Conservation (phyloP, 2,888 invertebrate species). For the Trachelus troglodyta region DNA sequence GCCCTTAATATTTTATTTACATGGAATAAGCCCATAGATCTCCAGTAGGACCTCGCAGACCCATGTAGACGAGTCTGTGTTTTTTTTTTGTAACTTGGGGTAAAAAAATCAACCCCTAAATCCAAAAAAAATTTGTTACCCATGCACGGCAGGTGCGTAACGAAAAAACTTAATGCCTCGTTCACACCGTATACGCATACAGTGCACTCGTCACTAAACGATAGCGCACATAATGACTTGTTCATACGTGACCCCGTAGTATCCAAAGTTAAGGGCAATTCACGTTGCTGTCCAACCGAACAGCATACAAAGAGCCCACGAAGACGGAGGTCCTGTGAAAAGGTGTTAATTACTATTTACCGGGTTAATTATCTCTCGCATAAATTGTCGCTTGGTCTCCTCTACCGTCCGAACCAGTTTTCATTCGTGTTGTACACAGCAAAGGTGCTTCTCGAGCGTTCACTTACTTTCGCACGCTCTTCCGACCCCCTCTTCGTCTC, state of each 20-base stretch:
- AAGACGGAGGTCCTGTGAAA: slow-evolving; percentile 18
- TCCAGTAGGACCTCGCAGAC: too few species aligned
- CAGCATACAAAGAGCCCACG: background rate
- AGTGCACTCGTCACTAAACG: too few species aligned
- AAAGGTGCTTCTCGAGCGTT: slow-evolving; percentile 11
- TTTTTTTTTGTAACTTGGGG: too few species aligned
- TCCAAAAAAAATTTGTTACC: background rate
- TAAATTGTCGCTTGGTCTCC: slow-evolving; percentile 32
- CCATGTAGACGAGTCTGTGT: too few species aligned
- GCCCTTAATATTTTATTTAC: too few species aligned
- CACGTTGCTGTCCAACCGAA: background rate
- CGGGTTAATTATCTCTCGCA: slow-evolving; percentile 39
- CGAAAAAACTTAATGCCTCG: too few species aligned
- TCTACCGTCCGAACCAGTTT: slow-evolving; percentile 35
- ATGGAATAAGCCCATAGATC: too few species aligned
- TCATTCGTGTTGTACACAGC: slow-evolving; percentile 9
- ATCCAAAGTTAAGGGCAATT: background rate
- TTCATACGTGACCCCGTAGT: background rate
- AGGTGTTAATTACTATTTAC: slow-evolving; percentile 46
- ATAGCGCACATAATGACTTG: background rate
- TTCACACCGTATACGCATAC: too few species aligned
- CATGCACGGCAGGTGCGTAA: background rate
- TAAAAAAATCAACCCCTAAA: background rate
- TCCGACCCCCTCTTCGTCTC: background rate
- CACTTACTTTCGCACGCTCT: slow-evolving; percentile 25